Evolutionary conservation across 2,113 vertebrate species (phyloP).

Genomic region (Galemys pyrenaicus): DNA sequence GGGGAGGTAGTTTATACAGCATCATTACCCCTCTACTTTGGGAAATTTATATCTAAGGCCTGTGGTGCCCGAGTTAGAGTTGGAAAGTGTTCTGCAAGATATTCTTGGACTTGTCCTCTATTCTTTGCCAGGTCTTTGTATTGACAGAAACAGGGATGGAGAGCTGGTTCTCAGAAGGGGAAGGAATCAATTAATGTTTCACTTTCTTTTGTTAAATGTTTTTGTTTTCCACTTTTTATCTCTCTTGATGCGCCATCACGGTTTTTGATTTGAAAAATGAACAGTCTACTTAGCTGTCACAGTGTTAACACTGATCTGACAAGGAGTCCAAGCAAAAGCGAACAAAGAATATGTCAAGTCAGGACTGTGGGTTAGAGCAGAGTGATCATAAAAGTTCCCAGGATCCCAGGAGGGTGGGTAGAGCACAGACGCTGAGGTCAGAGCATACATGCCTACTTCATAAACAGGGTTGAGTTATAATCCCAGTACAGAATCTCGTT

Average conservation of each 20-base stretch:
- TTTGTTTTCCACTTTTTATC: not conserved
- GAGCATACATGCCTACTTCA: not conserved
- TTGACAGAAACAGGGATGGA: not conserved
- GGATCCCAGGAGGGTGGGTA: not conserved
- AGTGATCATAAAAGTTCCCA: not conserved
- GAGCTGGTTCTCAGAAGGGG: not conserved
- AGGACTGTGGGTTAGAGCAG: not conserved
- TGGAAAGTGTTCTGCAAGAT: not conserved
- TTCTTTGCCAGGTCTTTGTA: not conserved
- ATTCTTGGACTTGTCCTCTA: not conserved
- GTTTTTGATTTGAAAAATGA: not conserved
- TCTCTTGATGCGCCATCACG: not conserved
- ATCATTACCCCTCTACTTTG: not conserved
- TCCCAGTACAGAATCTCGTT: not conserved
- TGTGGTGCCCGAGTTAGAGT: not conserved
- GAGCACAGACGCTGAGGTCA: not conserved
- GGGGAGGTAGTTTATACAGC: not conserved
- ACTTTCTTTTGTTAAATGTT: not conserved
- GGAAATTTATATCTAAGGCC: not conserved
- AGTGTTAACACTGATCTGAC: not conserved
- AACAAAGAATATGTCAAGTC: not conserved
- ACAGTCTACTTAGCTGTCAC: not conserved
- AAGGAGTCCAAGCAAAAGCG: not conserved
- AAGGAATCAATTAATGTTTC: not conserved
- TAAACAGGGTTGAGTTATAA: not conserved